Evolutionary conservation across 92 coral and sea anemone genomes (phyloP).

Genomic region (Muricea muricata): DNA sequence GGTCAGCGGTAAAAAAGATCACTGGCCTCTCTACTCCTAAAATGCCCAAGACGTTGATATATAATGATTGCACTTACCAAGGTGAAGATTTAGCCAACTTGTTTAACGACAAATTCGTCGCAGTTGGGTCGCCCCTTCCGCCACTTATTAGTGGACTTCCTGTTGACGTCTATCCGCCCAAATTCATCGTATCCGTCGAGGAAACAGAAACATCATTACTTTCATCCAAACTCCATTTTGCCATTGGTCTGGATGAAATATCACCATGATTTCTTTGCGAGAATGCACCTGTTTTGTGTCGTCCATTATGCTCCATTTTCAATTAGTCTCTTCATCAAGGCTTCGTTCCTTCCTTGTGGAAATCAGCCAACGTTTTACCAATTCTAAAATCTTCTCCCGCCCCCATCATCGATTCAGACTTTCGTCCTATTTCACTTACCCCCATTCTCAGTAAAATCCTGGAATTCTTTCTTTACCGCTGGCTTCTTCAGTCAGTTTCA

Average conservation of each 20-base stretch:
- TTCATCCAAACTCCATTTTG: slow-evolving; percentile 35
- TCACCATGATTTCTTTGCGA: slow-evolving; percentile 27
- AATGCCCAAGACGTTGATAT: not conserved
- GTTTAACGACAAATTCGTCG: slow-evolving; percentile 30
- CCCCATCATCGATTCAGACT: slow-evolving; percentile 6
- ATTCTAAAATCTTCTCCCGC: slow-evolving; percentile 37
- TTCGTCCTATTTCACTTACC: slow-evolving; percentile 34
- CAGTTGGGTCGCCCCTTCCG: slow-evolving; percentile 24
- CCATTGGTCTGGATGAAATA: slow-evolving; percentile 30
- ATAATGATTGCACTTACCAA: slow-evolving; percentile 1
- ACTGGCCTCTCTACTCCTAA: slow-evolving; percentile 12
- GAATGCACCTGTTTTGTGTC: slow-evolving; percentile 27
- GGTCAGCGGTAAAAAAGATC: slow-evolving; percentile 34
- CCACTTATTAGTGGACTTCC: slow-evolving; percentile 36
- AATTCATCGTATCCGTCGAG: slow-evolving; percentile 36
- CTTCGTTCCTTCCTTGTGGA: slow-evolving; percentile 35
- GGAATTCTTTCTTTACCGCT: slow-evolving; percentile 32
- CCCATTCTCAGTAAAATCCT: slow-evolving; percentile 34
- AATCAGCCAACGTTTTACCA: slow-evolving; percentile 36
- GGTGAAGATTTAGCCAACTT: slow-evolving; percentile 29
- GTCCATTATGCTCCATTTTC: slow-evolving; percentile 13
- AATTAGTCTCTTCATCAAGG: slow-evolving; percentile 17
- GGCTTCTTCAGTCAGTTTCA: slow-evolving; percentile 18
- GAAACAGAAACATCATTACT: slow-evolving; percentile 36
- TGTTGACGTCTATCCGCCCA: slow-evolving; percentile 33